phyloP scores from a whole-genome alignment of 2,113 vertebrate genomes.

The Crotalus tigris region DNA sequence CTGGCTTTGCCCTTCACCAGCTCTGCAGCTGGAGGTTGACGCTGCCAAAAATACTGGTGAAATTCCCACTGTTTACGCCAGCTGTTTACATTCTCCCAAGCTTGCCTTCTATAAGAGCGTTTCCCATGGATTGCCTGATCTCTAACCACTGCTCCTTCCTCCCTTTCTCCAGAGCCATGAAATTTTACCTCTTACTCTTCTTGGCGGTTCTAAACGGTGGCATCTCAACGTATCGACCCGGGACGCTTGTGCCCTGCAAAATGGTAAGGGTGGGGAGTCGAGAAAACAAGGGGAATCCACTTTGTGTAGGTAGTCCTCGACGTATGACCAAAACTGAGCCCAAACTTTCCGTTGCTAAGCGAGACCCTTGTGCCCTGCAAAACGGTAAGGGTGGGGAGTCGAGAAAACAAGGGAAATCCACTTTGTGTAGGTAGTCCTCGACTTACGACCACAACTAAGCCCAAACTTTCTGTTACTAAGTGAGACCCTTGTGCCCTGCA shows the following conservation, averaged over 20 bases:
- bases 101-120: neutral
- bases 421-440: too few species aligned
- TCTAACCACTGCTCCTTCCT: neutral
- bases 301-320: too few species aligned
- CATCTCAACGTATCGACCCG: conserved; percentile 59
- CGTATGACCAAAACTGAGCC: too few species aligned
- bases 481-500: conserved; percentile 63
- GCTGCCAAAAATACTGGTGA: neutral
- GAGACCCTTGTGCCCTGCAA: too few species aligned
- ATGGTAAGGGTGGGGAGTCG: too few species aligned
- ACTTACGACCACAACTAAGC: too few species aligned
- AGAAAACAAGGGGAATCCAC: too few species aligned
- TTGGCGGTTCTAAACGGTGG: conserved; percentile 68
- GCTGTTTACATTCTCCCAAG: neutral
- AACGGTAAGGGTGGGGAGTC: too few species aligned
- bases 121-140: neutral
- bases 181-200: conserved; percentile 71
- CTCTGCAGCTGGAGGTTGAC: neutral
- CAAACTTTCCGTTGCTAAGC: too few species aligned
- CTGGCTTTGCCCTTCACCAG: neutral
- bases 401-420: too few species aligned
- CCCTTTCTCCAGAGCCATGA: conserved; percentile 80
- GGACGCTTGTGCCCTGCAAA: conserved; percentile 15
- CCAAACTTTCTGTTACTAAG: too few species aligned
- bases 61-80: neutral